Base-by-base conservation (phyloP, 92 coral and sea anemone genomes). In the Siderastrea radians region DNA sequence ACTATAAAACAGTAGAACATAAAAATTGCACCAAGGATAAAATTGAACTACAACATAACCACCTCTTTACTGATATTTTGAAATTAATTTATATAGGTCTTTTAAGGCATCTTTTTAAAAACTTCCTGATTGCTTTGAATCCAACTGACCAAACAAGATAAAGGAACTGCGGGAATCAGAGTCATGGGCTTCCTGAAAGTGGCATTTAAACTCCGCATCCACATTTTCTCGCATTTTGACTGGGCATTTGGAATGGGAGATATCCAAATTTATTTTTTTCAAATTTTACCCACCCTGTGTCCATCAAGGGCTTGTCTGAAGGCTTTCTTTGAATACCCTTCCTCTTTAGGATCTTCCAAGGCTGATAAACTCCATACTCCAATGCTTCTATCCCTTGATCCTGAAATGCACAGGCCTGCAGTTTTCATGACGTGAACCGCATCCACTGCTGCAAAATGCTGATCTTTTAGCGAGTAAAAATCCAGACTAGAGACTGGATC, bases 371-470 rank as follows among this genome's bases (percentile, higher is more conserved):
- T 86, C 96, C 98, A 95, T 49, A 95, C 88, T 5, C 93, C 94
- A 0, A 95, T 77, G 0, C 95, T 78, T 53, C 98, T 91, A 38
- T 95, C 98, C 45, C 96, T 87, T 10, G 98, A 91, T 0, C 98
- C 98, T 15, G 98, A 95, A 10, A 90, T 95, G 88, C 98, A 95
- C 63, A 95, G 80, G 72, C 87, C 82, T 46, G 91, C 98, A 49
- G 88, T 84, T 5, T 86, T 92, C 91, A 95, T 93, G 3, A 95
- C 67, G 58, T 94, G 92, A n/a, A 92, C 98, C 13, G 96, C 84
- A 91, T 95, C 98, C 68, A 95, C 95, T 68, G 98, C 88, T 3
- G 95, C 98, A 89, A 93, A 93, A 74, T 95, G 98, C 2, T 93
- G 94, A 78, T 76, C 82, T 83, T 85, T 93, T 8, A 95, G 82